phyloP scores from a whole-genome alignment of 2,113 vertebrate genomes.

The Sula dactylatra region DNA sequence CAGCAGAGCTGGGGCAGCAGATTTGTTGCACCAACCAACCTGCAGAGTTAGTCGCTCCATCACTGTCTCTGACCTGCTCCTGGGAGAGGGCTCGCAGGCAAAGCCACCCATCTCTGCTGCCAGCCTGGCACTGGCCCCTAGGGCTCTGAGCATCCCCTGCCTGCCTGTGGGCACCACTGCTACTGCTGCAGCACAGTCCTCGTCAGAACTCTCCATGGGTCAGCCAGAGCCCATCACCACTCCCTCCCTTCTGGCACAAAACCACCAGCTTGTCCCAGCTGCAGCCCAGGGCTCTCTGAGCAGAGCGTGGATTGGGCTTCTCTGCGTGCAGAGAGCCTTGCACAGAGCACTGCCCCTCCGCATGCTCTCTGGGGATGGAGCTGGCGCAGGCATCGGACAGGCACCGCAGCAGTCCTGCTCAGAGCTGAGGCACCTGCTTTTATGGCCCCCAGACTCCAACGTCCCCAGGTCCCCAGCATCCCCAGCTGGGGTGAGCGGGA shows the following conservation, averaged over 20 bases:
- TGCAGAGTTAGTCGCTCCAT: not conserved
- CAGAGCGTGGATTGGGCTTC: fast-evolving
- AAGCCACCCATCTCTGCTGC: not conserved
- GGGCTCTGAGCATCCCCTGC: not conserved
- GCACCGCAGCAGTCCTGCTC: not conserved
- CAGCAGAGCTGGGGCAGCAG: not conserved
- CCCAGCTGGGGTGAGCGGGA: not conserved
- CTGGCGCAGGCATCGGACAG: fast-evolving
- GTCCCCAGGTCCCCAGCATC: fast-evolving
- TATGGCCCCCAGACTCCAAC: not conserved
- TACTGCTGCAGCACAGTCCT: not conserved
- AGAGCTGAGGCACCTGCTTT: not conserved
- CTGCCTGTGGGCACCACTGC: not conserved
- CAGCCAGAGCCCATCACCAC: not conserved
- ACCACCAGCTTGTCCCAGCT: not conserved
- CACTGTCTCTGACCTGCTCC: not conserved
- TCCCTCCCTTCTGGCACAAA: not conserved
- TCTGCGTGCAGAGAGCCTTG: fast-evolving
- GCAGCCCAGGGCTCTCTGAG: not conserved
- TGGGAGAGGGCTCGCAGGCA: fast-evolving
- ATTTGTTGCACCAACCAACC: not conserved
- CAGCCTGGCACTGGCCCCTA: not conserved
- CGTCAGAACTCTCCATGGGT: not conserved
- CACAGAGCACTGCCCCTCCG: not conserved
- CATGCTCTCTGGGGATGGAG: not conserved